Evolutionary conservation across 2,797 vertebrate genomes (phyloP), one percentile per base, ranked within the genome.

Genomic region (Australoheros facetus): DNA sequence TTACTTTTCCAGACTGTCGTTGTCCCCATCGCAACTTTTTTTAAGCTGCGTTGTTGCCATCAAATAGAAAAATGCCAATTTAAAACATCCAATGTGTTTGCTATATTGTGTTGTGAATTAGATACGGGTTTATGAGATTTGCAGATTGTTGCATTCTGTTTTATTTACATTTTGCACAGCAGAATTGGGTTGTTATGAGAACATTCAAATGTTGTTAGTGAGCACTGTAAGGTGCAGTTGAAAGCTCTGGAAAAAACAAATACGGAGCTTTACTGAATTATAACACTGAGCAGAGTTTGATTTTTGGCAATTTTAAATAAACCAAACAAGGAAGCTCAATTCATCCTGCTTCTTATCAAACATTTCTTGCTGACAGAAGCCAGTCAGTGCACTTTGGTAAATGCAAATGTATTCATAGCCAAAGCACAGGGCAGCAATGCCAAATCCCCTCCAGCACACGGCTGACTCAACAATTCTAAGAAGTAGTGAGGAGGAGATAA

Each of bases 381-480:
- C 58, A 60, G 53, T 57, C 57, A n/a, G 26, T 51, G 53, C 62
- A 51, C 53, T 85, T 56, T 59, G 5, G 55, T 32, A 69, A 81
- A 77, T 72, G 54, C 39, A 79, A 55, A 77, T 79, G 64, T 54
- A 81, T 78, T 75, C 26, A 30, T n/a, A 77, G 73, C 70, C 75
- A 71, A 73, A 79, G 73, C 73, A 80, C 69, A 85, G 64, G 59
- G 72, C 32, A 26, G 26, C 26, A 58, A 39, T 42, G 69, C 78
- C 77, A 88, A 70, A 79, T 56, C 60, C 30, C 28, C 26, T 73
- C 34, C 45, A 82, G 75, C 45, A 57, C 30, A 60, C 3, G 1
- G 77, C 79, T 62, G 58, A 87, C 77, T 88, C 75, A 81, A 82
- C 86, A 82, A 42, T 82, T 84, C 69, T 73, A 70, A 60, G 79